phyloP scores from a whole-genome alignment of 2,113 vertebrate species.

The Chrysochloris asiatica region DNA sequence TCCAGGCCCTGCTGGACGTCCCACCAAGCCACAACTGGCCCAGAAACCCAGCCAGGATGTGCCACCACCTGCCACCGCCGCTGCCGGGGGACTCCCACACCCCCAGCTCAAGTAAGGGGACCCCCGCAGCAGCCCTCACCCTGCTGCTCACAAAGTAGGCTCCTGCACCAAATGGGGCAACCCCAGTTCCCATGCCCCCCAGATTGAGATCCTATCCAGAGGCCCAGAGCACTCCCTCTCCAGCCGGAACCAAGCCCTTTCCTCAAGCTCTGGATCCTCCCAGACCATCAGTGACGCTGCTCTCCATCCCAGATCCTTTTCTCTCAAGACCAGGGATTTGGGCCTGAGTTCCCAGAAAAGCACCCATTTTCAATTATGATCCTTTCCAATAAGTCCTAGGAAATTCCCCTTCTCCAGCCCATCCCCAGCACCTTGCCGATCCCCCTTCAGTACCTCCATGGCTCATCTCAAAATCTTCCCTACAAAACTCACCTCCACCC shows the following conservation, averaged over 20 bases:
- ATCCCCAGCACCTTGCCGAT: not conserved
- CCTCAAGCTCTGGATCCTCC: not conserved
- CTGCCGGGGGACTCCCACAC: slow-evolving; percentile 83
- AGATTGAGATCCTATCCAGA: not conserved
- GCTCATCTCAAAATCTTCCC: not conserved
- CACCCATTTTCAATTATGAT: not conserved
- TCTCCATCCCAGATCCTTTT: not conserved
- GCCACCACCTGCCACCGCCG: slow-evolving; percentile 69
- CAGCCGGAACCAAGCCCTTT: not conserved
- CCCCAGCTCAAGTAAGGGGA: slow-evolving; percentile 91
- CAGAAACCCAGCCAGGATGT: slow-evolving; percentile 90
- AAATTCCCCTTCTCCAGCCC: not conserved
- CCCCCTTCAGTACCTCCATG: not conserved
- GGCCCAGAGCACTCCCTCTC: not conserved
- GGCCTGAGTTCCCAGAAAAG: slow-evolving; percentile 3
- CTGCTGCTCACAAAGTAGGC: slow-evolving; percentile 51
- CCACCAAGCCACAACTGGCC: slow-evolving; percentile 88
- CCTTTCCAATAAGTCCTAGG: slow-evolving; percentile 2
- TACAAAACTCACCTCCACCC: not conserved
- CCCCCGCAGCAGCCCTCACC: slow-evolving; percentile 25
- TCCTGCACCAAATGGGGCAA: slow-evolving; percentile 1
- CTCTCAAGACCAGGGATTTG: not conserved
- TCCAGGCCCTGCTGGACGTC: slow-evolving; percentile 80
- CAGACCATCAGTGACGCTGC: not conserved
- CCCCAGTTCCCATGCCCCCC: not conserved